Conservation (phyloP, 30 jellyfish, hydroid and myxozoan species). For the Cassiopea xamachana region DNA sequence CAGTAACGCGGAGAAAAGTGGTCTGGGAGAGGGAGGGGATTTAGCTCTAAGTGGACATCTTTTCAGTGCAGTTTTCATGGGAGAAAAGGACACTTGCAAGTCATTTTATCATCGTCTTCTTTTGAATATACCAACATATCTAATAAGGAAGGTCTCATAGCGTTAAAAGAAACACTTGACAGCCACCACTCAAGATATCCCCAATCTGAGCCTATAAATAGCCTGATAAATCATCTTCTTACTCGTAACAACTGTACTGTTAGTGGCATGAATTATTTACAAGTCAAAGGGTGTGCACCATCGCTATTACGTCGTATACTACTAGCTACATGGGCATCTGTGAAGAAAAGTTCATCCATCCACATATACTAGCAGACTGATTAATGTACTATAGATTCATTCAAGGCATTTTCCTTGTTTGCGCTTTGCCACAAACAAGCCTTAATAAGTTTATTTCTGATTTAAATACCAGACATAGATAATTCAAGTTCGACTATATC, state of each 20-base stretch:
- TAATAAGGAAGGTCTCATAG: conserved; percentile 11
- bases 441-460: conserved; percentile 41
- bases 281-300: conserved; percentile 58
- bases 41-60: too few relatives aligned
- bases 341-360: conserved; percentile 53
- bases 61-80: too few relatives aligned
- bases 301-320: conserved; percentile 56
- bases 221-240: neutral
- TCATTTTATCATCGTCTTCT: too few relatives aligned
- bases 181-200: neutral
- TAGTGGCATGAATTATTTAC: conserved; percentile 13
- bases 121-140: conserved; percentile 23
- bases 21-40: too few relatives aligned
- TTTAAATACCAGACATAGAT: conserved; percentile 26
- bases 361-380: conserved; percentile 23
- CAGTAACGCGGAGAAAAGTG: too few relatives aligned
- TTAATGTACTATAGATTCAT: conserved; percentile 43
- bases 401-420: conserved; percentile 64
- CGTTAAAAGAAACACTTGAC: conserved; percentile 5
- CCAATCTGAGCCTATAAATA: neutral
- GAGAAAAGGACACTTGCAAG: too few relatives aligned
- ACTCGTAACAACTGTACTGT: neutral
- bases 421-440: neutral
- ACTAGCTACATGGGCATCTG: conserved; percentile 43
- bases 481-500: neutral